Conservation (phyloP, 1,140 invertebrate genomes). For the Calliopsis andreniformis region DNA sequence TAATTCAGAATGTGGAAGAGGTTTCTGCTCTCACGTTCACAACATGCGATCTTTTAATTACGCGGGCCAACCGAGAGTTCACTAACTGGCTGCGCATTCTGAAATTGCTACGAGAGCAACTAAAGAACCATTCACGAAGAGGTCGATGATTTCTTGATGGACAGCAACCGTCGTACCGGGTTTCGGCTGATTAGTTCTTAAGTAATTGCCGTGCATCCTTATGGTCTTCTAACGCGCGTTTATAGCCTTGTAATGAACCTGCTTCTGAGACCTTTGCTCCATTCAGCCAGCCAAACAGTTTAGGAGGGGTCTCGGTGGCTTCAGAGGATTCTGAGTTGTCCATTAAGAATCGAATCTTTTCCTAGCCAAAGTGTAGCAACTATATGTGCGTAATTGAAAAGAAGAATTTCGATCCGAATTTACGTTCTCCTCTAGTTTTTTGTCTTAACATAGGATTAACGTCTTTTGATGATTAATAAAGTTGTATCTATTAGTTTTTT, state of each 20-base stretch:
- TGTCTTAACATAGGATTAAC: neutral
- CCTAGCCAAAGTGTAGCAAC: neutral
- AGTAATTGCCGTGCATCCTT: slow-evolving; percentile 77
- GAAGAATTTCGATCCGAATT: neutral
- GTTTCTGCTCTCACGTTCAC: slow-evolving; percentile 2
- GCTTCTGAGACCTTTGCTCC: slow-evolving; percentile 73
- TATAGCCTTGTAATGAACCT: slow-evolving; percentile 79
- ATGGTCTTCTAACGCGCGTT: slow-evolving; percentile 76
- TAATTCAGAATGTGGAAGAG: neutral
- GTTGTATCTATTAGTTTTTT: no score
- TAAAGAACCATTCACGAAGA: slow-evolving; percentile 40
- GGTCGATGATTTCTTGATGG: slow-evolving; percentile 65
- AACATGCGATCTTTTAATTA: slow-evolving; percentile 48
- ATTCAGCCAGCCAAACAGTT: slow-evolving; percentile 41
- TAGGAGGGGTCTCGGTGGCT: neutral
- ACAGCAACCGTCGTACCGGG: slow-evolving; percentile 62
- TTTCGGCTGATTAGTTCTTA: slow-evolving; percentile 79
- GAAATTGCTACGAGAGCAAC: slow-evolving; percentile 32
- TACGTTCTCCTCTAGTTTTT: neutral
- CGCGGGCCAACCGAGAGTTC: slow-evolving; percentile 1
- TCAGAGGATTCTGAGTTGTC: slow-evolving; percentile 3
- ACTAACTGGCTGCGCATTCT: slow-evolving; percentile 21
- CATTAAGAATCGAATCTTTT: slow-evolving; percentile 16
- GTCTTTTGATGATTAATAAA: no score
- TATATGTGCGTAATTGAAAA: neutral